Base-by-base conservation (phyloP, 1,140 invertebrate species). In the Bombus waltoni region DNA sequence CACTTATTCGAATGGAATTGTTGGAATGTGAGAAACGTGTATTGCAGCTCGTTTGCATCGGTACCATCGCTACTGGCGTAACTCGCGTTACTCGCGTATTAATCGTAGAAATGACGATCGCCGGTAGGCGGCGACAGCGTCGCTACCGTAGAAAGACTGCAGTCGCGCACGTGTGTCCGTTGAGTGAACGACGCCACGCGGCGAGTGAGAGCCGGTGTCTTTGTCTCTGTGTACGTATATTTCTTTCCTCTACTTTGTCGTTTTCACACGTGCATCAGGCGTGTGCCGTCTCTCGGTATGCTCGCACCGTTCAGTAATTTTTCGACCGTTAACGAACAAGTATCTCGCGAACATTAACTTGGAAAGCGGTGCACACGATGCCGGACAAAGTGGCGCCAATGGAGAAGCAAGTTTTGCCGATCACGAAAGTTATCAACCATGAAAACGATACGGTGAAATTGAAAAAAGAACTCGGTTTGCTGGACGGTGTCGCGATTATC, bases 401-500 rank as follows among this genome's bases (percentile, higher is more conserved):
- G 42, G 90, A 91, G 38, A 91, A 75, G 80, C 62, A 42, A 57
- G 40, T 90, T n/a, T 59, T 74, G 8, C 38, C 32, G 11, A n/a
- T 18, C 47, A n/a, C n/a, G 42, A 57, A 57, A 8, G 28, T 65
- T 38, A 9, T 8, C 38, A 59, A 68, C 2, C 6, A 22, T 15
- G 38, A 92, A 66, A 94, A 94, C 57, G 95, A 96, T 75, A 96
- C 95, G 94, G 96, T 98, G 6, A 96, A 96, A 89, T 96, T 98
- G 95, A 97, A 98, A 88, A 98, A 98, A 92, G 96, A 98, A 90
- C 95, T 99, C 3, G 98, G 98, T 2, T 93, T 99, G 40, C 94
- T 98, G 28, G 98, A 98, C 95, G 98, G 98, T 15, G 97, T 98
- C 53, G 97, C 97, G 65, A 98, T 98, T 80, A 98, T 98, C 92